phyloP scores from a whole-genome alignment of 2,797 vertebrate genomes.

The Aselliscus stoliczkanus region DNA sequence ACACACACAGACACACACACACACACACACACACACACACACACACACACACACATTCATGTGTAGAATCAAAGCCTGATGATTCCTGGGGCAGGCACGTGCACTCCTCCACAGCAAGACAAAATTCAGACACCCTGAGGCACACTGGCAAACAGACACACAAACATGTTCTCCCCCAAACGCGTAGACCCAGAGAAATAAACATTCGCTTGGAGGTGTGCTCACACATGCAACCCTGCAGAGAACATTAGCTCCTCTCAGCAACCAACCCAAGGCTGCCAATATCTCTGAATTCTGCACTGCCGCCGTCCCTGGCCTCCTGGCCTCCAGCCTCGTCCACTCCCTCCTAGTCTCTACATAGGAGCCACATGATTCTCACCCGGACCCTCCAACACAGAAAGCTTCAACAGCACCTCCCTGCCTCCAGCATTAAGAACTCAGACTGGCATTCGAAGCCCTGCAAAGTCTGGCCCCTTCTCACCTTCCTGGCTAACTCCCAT shows the following conservation, averaged over 20 bases:
- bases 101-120: neutral
- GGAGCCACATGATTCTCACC: neutral
- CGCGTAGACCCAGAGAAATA: neutral
- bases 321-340: neutral
- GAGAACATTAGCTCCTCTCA: neutral
- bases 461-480: neutral
- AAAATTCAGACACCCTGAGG: neutral
- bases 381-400: neutral
- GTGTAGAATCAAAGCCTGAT: neutral
- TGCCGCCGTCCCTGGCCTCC: neutral
- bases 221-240: rapidly evolving
- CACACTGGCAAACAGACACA: neutral
- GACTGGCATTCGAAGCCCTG: neutral
- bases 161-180: rapidly evolving
- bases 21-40: rapidly evolving
- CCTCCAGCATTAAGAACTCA: neutral
- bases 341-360: neutral
- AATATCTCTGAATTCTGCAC: neutral
- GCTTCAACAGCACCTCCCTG: neutral
- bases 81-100: neutral
- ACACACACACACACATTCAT: neutral
- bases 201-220: neutral
- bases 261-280: neutral
- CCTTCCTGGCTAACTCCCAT: neutral
- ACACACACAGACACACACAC: rapidly evolving